Evolutionary conservation across 1,140 invertebrate genomes (phyloP), one percentile per base, ranked within the genome.

Genomic region (Zaprionus gabonicus): DNA sequence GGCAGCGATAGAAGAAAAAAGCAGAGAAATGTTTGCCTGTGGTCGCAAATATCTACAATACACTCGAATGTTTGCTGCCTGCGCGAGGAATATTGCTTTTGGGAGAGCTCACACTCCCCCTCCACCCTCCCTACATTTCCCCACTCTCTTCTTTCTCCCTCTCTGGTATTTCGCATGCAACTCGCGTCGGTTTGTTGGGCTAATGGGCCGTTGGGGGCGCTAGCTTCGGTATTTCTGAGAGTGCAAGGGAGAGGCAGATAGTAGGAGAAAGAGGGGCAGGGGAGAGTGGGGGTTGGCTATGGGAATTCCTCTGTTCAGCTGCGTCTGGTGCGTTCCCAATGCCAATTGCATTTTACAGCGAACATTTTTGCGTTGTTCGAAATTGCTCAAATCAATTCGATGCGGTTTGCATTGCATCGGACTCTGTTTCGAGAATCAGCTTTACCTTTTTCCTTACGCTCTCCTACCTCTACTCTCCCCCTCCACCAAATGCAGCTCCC

Each of bases 301-400:
- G 13, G 53, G 20, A 25, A 27, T 27, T 41, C n/a, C 23, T 51
- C 46, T 25, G 46, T 51, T 51, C 44, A 51, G 20, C 27, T 64
- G 62, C 23, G 53, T 56, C 27, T 53, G 31, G 60, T 71, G 65
- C 78, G 71, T 71, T 71, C 60, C 55, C 62, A 70, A 65, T 76
- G 69, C 65, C 79, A 86, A 85, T 85, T 85, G 82, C 82, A 81
- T 84, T 84, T 85, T 75, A 71, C 74, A 71, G 65, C 67, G 56
- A 70, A 81, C 80, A 82, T 82, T 87, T 80, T 87, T 77, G 80
- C 67, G 72, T 72, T 86, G 73, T 70, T 79, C 64, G 31, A 78
- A 88, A 87, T 88, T 82, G 84, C 71, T 81, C 81, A 83, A 88
- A 88, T 88, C 84, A 87, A 88, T 87, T 88, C 85, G 81, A 66